Evolutionary conservation across 1,140 invertebrate genomes (phyloP).

Genomic region (Cataglyphis hispanica): DNA sequence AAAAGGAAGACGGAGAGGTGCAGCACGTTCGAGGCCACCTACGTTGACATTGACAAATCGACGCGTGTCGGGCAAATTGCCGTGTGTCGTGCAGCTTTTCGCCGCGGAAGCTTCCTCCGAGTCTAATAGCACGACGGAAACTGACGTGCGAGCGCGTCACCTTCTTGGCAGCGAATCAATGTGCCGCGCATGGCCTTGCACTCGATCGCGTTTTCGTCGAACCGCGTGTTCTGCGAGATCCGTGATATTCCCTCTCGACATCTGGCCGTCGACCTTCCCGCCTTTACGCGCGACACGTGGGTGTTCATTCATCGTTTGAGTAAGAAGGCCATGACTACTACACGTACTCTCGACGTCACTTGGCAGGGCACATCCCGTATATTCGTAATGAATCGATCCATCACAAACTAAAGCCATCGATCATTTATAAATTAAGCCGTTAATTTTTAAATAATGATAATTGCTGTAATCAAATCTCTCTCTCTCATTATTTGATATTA

Average conservation of each 20-base stretch:
- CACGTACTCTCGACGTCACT: slow-evolving; percentile 19
- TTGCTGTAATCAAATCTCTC: background rate
- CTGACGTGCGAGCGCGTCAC: slow-evolving; percentile 4
- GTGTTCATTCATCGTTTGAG: slow-evolving; percentile 73
- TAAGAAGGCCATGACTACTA: slow-evolving; percentile 53
- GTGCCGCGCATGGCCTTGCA: slow-evolving; percentile 71
- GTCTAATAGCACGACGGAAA: slow-evolving; percentile 52
- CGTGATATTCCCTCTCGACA: slow-evolving; percentile 62
- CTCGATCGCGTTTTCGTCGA: slow-evolving; percentile 74
- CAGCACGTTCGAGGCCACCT: slow-evolving; percentile 52
- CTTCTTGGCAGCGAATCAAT: slow-evolving; percentile 71
- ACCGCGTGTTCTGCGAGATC: slow-evolving; percentile 61
- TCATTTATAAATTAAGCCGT: background rate
- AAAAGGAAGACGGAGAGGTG: slow-evolving; percentile 37
- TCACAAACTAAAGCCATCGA: background rate
- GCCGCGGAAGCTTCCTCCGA: slow-evolving; percentile 53
- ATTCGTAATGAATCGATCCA: background rate
- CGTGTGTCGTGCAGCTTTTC: slow-evolving; percentile 14
- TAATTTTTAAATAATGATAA: background rate
- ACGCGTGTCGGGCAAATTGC: slow-evolving; percentile 63
- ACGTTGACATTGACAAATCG: slow-evolving; percentile 67
- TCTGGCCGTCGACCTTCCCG: slow-evolving; percentile 69
- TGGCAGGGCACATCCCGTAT: slow-evolving; percentile 31
- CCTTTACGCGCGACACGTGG: slow-evolving; percentile 66
- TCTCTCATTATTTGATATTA: background rate